Evolutionary conservation across 2,797 vertebrate species (phyloP).

Genomic region (Mormyrops boulengeri): DNA sequence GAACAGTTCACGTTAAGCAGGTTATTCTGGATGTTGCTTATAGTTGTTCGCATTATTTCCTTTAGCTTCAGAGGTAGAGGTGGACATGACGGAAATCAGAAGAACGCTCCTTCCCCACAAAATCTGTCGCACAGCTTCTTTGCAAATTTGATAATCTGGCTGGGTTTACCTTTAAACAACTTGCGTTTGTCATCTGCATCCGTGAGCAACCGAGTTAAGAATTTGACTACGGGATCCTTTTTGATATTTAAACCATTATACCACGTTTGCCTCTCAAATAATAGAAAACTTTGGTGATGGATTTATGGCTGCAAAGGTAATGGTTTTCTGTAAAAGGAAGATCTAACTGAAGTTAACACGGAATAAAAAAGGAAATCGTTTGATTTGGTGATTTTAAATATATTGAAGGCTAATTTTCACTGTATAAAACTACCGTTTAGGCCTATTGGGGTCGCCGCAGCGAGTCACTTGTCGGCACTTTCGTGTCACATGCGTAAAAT

Average conservation of each 20-base stretch:
- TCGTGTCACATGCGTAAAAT: background rate
- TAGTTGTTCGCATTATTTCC: constrained; percentile 49
- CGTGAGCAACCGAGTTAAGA: background rate
- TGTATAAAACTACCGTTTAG: background rate
- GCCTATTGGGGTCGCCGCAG: background rate
- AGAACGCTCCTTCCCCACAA: constrained; percentile 29
- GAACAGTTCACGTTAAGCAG: constrained; percentile 68
- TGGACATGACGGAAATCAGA: constrained; percentile 26
- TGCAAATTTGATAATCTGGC: background rate
- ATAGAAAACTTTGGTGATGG: background rate
- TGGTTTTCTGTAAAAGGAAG: background rate
- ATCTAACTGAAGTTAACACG: background rate
- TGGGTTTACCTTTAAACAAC: background rate
- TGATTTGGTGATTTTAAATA: background rate
- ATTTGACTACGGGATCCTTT: background rate
- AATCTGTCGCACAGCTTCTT: background rate
- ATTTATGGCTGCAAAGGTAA: background rate
- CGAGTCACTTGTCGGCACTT: background rate
- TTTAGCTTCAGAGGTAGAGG: constrained; percentile 42
- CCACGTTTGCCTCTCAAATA: background rate
- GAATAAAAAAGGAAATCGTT: background rate
- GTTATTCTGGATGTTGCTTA: constrained; percentile 16
- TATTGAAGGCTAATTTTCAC: background rate
- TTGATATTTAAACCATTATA: background rate
- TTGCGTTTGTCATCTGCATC: background rate